Percentiles rank a stretch among this genome's conserved stretches.
phyloP scores from a whole-genome alignment of 2,888 invertebrate species.

The Ypsolopha sequella region DNA sequence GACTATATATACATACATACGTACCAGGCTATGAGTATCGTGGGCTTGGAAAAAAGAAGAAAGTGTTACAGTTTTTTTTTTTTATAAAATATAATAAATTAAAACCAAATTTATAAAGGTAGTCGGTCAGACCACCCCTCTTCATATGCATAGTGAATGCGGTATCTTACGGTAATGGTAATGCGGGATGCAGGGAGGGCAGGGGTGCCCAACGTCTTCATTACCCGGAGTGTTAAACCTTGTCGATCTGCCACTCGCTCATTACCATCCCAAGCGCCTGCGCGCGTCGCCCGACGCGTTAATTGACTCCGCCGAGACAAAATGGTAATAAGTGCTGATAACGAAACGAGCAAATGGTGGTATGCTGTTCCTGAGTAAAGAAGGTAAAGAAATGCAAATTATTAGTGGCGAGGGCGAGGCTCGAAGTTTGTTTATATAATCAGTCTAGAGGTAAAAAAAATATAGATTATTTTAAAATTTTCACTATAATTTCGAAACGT shows the following conservation, averaged over 20 bases:
- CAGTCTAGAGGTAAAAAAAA: no score
- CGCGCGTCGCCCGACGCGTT: conserved; percentile 28
- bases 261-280: conserved; percentile 38
- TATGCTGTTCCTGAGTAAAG: conserved; percentile 8
- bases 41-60: no score
- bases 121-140: conserved; percentile 26
- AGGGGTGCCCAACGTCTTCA: conserved; percentile 55
- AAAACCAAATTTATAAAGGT: conserved; percentile 6
- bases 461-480: no score
- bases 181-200: conserved; percentile 24
- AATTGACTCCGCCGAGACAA: conserved; percentile 62
- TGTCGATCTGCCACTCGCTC: conserved; percentile 63
- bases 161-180: not conserved
- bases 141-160: conserved; percentile 28
- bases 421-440: no score
- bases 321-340: conserved; percentile 64
- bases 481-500: no score
- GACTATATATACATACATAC: no score
- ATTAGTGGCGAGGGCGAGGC: not conserved
- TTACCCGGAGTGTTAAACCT: conserved; percentile 65
- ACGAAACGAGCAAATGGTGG: conserved; percentile 6
- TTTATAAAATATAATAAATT: no score
- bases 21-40: no score
- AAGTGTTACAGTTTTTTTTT: no score
- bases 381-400: not conserved